phyloP scores from a whole-genome alignment of 53 echinoderm and acorn worm genomes.

The Temnopleurus reevesii region DNA sequence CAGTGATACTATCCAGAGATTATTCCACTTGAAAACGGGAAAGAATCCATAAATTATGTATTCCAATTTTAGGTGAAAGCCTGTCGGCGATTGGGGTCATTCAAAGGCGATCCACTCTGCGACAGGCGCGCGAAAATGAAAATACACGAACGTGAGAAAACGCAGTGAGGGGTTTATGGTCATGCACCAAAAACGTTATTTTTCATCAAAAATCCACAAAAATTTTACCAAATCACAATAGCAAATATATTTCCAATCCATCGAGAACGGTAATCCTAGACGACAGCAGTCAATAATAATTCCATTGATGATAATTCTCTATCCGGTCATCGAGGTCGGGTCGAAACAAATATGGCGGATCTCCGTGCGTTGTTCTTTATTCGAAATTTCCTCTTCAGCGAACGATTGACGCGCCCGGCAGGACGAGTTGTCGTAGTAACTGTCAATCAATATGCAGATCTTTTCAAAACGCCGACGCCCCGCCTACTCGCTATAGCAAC shows the following conservation, averaged over 20 bases:
- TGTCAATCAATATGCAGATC: slow-evolving; percentile 58
- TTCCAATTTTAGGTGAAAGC: slow-evolving; percentile 26
- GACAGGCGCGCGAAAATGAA: slow-evolving; percentile 64
- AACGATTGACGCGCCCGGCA: slow-evolving; percentile 57
- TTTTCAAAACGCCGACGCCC: slow-evolving; percentile 54
- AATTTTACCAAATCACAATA: slow-evolving; percentile 27
- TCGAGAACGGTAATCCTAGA: slow-evolving; percentile 53
- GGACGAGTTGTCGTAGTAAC: slow-evolving; percentile 59
- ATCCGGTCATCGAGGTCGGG: slow-evolving; percentile 65
- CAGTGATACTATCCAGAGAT: not conserved
- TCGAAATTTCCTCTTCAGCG: slow-evolving; percentile 61
- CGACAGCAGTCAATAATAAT: slow-evolving; percentile 57
- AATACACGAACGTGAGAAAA: slow-evolving; percentile 33
- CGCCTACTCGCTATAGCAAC: slow-evolving; percentile 60
- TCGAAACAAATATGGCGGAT: slow-evolving; percentile 65
- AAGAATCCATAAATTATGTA: slow-evolving; percentile 26
- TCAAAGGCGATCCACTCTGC: slow-evolving; percentile 54
- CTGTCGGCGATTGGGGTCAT: slow-evolving; percentile 51
- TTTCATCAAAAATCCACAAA: slow-evolving; percentile 16
- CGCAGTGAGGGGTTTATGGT: slow-evolving; percentile 26
- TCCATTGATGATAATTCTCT: slow-evolving; percentile 58
- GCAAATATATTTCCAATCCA: slow-evolving; percentile 53
- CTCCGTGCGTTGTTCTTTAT: slow-evolving; percentile 62
- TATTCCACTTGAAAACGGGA: slow-evolving; percentile 19
- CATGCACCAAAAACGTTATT: slow-evolving; percentile 43